Percentiles rank a stretch among this genome's conserved stretches.
These are phyloP conservation scores for Mobula hypostoma DNA, from an alignment of 2,113 vertebrate species.

Conservation along the genomic window DNA sequence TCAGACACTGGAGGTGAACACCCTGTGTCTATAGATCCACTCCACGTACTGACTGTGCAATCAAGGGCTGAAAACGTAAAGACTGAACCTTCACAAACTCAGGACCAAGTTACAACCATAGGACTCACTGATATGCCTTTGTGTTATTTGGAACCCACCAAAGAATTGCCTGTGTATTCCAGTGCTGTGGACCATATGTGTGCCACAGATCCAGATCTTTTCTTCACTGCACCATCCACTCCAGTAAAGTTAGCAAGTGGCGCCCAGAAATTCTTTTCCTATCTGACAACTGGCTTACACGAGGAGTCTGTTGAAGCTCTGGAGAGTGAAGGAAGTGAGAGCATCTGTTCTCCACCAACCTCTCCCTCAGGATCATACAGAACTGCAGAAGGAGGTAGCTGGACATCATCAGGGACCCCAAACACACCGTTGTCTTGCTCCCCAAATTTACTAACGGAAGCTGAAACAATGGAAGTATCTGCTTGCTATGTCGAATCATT, in stretches of 20 bases:
- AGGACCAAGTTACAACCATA: constrained; percentile 54
- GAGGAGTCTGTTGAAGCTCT: constrained; percentile 53
- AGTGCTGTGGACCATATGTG: not conserved
- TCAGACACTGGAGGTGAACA: constrained; percentile 47
- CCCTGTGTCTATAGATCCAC: not conserved
- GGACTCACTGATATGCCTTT: constrained; percentile 64
- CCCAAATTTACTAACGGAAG: constrained; percentile 67
- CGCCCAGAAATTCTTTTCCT: constrained; percentile 56
- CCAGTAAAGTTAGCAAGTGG: constrained; percentile 64
- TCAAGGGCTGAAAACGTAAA: constrained; percentile 42
- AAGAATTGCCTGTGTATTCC: constrained; percentile 38
- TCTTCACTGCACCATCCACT: constrained; percentile 84
- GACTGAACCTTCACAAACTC: constrained; percentile 52
- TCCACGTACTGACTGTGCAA: constrained; percentile 10
- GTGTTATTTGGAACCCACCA: constrained; percentile 46
- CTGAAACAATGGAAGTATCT: constrained; percentile 58
- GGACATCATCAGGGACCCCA: constrained; percentile 76
- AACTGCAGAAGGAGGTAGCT: constrained; percentile 87
- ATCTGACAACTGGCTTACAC: constrained; percentile 55
- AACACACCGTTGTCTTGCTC: constrained; percentile 74
- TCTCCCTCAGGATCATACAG: constrained; percentile 89
- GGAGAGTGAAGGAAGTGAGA: constrained; percentile 57
- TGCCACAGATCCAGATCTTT: constrained; percentile 66
- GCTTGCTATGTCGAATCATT: constrained; percentile 60
- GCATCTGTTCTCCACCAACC: constrained; percentile 72